Conservation (phyloP, 2,113 vertebrate species). For the Puntigrus tetrazona region DNA sequence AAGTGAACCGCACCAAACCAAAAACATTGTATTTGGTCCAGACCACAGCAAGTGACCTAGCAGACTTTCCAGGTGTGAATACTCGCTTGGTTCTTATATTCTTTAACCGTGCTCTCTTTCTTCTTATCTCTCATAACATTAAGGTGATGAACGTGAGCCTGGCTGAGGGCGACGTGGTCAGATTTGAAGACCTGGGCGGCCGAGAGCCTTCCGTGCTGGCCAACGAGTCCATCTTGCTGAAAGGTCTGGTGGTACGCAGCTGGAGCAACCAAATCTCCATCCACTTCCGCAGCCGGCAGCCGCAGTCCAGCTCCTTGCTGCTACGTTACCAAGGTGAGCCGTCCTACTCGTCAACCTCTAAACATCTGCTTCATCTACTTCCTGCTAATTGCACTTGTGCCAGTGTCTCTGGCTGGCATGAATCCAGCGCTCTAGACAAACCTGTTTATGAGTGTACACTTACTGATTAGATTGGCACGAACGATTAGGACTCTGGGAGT, state of each 20-base stretch:
- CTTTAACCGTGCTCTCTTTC: background rate
- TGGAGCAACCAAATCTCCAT: slow-evolving; percentile 87
- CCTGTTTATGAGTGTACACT: slow-evolving; percentile 52
- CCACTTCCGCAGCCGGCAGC: slow-evolving; percentile 81
- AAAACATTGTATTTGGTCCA: too few species aligned
- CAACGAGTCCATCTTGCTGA: slow-evolving; percentile 90
- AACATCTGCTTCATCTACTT: slow-evolving; percentile 29
- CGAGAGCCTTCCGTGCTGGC: slow-evolving; percentile 84
- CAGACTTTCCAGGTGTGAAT: too few species aligned
- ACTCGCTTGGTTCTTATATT: background rate
- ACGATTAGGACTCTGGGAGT: slow-evolving; percentile 49
- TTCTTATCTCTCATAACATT: background rate
- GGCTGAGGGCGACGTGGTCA: slow-evolving; percentile 82
- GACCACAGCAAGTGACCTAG: too few species aligned
- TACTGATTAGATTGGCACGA: slow-evolving; percentile 56
- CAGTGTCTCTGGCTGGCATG: slow-evolving; percentile 31
- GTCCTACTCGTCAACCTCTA: background rate
- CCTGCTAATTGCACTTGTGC: background rate
- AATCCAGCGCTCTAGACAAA: slow-evolving; percentile 31
- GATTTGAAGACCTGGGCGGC: slow-evolving; percentile 81
- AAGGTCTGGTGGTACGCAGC: slow-evolving; percentile 90
- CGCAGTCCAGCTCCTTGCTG: slow-evolving; percentile 77
- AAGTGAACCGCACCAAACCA: too few species aligned
- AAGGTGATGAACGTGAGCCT: slow-evolving; percentile 93
- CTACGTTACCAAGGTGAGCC: slow-evolving; percentile 88